Evolutionary conservation across 92 coral and sea anemone species (phyloP).

Genomic region (Desmophyllum pertusum): DNA sequence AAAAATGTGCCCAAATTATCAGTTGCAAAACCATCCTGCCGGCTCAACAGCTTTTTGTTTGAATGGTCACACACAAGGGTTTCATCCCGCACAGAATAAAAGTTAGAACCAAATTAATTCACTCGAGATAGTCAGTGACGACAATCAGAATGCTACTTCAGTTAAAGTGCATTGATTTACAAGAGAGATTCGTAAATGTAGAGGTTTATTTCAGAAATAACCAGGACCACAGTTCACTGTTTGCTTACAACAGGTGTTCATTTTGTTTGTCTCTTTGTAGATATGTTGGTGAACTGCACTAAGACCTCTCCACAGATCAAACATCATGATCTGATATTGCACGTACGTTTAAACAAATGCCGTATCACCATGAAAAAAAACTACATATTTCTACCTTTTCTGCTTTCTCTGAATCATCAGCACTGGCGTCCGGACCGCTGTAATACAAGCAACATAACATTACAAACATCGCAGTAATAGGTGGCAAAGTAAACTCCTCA

Average conservation of each 20-base stretch:
- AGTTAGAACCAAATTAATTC: neutral
- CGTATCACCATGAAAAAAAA: neutral
- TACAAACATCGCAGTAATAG: neutral
- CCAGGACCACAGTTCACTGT: neutral
- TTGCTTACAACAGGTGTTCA: neutral
- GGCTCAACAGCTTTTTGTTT: neutral
- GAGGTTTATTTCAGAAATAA: neutral
- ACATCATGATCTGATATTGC: neutral
- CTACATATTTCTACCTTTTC: constrained; percentile 44
- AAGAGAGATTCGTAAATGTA: neutral
- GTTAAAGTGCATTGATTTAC: too few species aligned
- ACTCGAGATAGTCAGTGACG: neutral
- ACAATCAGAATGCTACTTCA: too few species aligned
- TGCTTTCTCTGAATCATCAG: constrained; percentile 72
- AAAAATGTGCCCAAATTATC: neutral
- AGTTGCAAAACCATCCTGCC: too few species aligned
- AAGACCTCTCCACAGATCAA: neutral
- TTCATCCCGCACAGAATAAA: too few species aligned
- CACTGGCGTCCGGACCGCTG: constrained; percentile 46
- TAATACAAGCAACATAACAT: constrained; percentile 17
- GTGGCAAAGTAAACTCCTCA: neutral
- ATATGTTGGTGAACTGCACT: neutral
- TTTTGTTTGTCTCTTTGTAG: neutral
- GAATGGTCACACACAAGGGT: too few species aligned
- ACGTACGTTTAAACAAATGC: neutral